Base-by-base conservation (phyloP, 30 jellyfish, hydroid and myxozoan species). In the Cassiopea andromeda region DNA sequence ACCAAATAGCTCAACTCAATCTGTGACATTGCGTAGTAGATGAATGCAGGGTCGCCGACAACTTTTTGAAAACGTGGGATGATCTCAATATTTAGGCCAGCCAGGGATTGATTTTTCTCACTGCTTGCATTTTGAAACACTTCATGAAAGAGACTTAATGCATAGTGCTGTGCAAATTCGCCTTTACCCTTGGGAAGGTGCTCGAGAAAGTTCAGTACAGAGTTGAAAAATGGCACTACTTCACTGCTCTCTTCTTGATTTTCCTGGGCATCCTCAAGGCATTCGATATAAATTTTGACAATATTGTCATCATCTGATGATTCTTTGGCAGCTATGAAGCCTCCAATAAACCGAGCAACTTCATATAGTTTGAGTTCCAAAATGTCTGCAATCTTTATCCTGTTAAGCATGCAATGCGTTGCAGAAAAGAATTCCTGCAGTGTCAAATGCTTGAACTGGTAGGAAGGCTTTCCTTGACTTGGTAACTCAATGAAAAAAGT, bases 21-120 rank as follows among this genome's bases (percentile, higher is more conserved):
- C 27, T 72, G 81, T 27, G 81, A 13, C 81, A 72, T 72, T 72
- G 81, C 17, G 57, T 72, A 72, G 57, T 12, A 72, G 16, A 72
- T 72, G 57, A 72, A 72, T 15, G 81, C 81, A 72, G 81, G 81
- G 7, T 72, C 81, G 7, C 81, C 81, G 27, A 72, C 81, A 46
- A 72, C 81, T 46, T 72, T 72, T 57, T 72, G 81, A 72, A 72
- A 72, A 3, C 81, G 7, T 72, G 81, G 81, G 60, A 72, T 27
- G 60, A 72, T 19, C 10, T 72, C 81, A 72, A 72, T 38, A 19
- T 72, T 72, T 15, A 72, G n/a, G 10, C 44, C 60, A 3, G 6
- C 27, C 7, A 72, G 9, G 38, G 38, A 27, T 27, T 27, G 38
- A 27, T 27, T 27, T 27, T 27, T 27, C 38, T 27, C 38, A 12